These are phyloP conservation scores for Grapholita molesta DNA, from an alignment of 1,140 invertebrate species.

Conservation along the genomic window DNA sequence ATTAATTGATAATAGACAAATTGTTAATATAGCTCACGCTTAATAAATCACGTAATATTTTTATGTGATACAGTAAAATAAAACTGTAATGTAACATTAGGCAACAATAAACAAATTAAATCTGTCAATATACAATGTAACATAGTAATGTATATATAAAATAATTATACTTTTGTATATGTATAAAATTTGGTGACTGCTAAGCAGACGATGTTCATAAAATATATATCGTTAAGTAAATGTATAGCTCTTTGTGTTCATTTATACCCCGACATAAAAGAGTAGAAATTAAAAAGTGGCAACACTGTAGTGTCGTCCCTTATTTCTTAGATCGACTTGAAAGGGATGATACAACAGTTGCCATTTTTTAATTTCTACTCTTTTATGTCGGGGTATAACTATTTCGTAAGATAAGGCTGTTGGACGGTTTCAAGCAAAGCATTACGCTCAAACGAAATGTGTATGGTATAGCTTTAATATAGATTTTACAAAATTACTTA, in stretches of 20 bases:
- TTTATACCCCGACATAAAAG: too few species aligned
- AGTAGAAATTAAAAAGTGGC: too few species aligned
- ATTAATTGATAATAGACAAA: background rate
- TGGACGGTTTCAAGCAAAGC: conserved; percentile 12
- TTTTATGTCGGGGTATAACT: too few species aligned
- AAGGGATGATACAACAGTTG: too few species aligned
- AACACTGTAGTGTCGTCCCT: too few species aligned
- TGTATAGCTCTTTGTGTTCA: background rate
- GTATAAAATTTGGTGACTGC: conserved; percentile 32
- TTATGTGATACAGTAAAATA: background rate
- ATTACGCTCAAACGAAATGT: background rate
- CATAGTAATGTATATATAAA: too few species aligned
- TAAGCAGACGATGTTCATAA: conserved; percentile 28
- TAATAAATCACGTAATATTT: background rate
- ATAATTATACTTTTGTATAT: conserved; percentile 23
- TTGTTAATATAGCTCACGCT: background rate
- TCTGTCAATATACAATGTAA: conserved; percentile 11
- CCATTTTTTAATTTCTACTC: too few species aligned
- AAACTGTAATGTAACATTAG: background rate
- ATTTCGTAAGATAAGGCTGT: background rate
- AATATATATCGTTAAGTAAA: conserved; percentile 17
- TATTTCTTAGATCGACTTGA: too few species aligned
- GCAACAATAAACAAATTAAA: background rate
- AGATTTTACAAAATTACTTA: background rate
- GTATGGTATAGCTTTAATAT: background rate